These are phyloP conservation scores for Brevimyrus niger DNA, from an alignment of 2,113 vertebrate genomes.

Conservation along the genomic window DNA sequence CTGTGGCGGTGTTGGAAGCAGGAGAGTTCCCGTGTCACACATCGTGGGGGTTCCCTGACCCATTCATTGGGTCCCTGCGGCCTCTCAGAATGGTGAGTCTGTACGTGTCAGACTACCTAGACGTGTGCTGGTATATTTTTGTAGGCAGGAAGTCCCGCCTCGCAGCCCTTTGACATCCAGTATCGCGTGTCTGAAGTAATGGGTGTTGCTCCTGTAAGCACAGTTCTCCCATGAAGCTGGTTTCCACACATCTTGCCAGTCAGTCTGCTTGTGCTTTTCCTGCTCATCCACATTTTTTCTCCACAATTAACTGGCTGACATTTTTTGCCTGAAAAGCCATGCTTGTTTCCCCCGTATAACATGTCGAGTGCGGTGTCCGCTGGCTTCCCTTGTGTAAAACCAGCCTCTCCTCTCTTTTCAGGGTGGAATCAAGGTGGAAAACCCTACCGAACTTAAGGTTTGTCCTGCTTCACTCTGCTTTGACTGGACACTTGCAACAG, in stretches of 20 bases:
- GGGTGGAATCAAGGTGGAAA: constrained; percentile 85
- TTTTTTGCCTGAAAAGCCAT: not conserved
- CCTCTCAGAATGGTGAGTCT: constrained; percentile 81
- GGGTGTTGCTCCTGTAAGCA: not conserved
- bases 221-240: not conserved
- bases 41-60: constrained; percentile 75
- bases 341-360: not conserved
- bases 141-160: not conserved
- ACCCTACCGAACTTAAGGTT: constrained; percentile 78
- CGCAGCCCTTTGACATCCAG: not conserved
- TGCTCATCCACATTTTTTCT: not conserved
- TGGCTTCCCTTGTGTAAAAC: not conserved
- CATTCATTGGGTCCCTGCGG: constrained; percentile 81
- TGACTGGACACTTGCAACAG: not conserved
- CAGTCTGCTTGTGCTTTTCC: not conserved
- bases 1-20: constrained; percentile 73
- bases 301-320: not conserved
- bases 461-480: constrained; percentile 20
- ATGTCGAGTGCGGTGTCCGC: not conserved
- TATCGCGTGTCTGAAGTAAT: not conserved
- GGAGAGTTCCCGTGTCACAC: constrained; percentile 83
- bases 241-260: not conserved
- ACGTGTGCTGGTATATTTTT: not conserved
- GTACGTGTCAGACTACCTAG: not conserved
- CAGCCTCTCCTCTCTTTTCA: constrained; percentile 43